Conservation (phyloP, 2,113 vertebrate genomes). For the Panthera uncia region DNA sequence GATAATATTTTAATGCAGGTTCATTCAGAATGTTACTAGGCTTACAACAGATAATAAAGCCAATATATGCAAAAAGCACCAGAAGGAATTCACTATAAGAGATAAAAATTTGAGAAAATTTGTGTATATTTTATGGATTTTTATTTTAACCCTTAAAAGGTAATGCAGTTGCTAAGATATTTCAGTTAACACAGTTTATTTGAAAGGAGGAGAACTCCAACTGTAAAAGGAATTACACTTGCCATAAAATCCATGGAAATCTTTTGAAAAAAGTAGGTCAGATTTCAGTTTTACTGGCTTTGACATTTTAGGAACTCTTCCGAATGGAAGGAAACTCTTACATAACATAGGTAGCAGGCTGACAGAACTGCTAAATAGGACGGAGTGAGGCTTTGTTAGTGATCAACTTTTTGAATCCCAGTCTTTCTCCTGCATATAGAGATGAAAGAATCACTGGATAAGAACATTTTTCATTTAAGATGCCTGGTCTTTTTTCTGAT, state of each 20-base stretch:
- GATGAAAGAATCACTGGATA: constrained; percentile 47
- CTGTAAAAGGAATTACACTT: constrained; percentile 20
- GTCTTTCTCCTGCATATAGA: constrained; percentile 8
- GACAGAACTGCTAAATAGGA: neutral
- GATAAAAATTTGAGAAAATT: neutral
- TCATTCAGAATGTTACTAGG: constrained; percentile 28
- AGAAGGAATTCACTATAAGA: neutral
- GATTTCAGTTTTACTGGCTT: constrained; percentile 47
- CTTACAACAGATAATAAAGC: neutral
- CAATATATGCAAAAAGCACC: neutral
- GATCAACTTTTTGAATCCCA: constrained; percentile 39
- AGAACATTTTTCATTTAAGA: constrained; percentile 51
- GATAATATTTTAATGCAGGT: neutral
- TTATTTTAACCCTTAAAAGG: constrained; percentile 8
- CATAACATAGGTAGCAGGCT: constrained; percentile 43
- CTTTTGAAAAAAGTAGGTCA: constrained; percentile 65
- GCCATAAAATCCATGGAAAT: constrained; percentile 38
- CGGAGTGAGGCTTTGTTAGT: constrained; percentile 23
- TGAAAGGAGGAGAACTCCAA: neutral
- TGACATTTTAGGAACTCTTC: constrained; percentile 62
- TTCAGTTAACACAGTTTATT: constrained; percentile 23
- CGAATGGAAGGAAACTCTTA: constrained; percentile 52
- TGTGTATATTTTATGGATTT: neutral
- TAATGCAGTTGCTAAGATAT: neutral
- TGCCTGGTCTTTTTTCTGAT: neutral